Evolutionary conservation across 2,113 vertebrate species (phyloP).

Genomic region (Colistium nudipinnis): DNA sequence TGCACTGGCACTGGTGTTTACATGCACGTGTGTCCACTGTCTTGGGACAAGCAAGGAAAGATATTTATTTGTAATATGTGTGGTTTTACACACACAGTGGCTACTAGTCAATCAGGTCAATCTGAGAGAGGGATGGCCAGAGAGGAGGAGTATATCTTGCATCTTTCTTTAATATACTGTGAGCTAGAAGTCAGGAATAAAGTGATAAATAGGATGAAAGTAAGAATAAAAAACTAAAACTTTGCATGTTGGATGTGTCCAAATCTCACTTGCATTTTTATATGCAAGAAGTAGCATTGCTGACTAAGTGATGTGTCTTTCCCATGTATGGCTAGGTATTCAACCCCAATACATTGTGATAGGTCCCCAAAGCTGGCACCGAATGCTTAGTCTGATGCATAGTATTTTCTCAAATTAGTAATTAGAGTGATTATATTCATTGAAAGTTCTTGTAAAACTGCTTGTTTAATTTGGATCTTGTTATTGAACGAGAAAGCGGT

Average conservation of each 20-base stretch:
- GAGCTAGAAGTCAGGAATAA: neutral
- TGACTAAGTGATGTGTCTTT: no score
- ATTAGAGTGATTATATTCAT: neutral
- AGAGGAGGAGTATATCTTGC: constrained; percentile 28
- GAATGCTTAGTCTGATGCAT: neutral
- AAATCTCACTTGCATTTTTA: neutral
- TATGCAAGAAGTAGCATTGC: neutral
- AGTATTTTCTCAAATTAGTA: neutral
- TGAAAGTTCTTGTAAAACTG: neutral
- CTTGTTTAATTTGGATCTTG: neutral
- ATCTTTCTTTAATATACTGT: neutral
- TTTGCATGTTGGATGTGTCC: neutral
- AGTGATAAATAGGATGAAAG: neutral
- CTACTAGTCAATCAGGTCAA: constrained; percentile 23
- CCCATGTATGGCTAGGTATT: neutral
- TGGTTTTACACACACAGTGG: constrained; percentile 48
- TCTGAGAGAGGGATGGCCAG: constrained; percentile 2
- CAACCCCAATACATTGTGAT: neutral
- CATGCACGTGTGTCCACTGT: constrained; percentile 16
- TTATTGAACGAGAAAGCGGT: no score
- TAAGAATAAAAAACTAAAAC: neutral
- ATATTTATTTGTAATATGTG: constrained; percentile 56
- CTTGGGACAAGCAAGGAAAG: constrained; percentile 18
- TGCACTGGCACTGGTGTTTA: constrained; percentile 27
- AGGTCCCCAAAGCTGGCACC: neutral